phyloP scores from a whole-genome alignment of 2,113 vertebrate species.

The Acanthochromis polyacanthus region DNA sequence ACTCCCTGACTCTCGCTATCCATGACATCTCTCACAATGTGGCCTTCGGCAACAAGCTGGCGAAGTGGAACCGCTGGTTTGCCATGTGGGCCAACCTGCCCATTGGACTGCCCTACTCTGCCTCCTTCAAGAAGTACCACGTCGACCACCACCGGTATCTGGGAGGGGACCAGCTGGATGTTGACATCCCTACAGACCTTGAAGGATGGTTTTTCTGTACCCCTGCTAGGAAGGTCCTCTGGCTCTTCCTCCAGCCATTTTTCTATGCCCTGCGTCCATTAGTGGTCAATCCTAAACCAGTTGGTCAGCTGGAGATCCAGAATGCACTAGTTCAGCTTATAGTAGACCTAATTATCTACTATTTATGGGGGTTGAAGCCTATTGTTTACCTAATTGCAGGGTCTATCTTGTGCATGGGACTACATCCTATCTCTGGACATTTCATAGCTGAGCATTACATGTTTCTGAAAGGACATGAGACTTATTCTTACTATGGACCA shows the following conservation, averaged over 20 bases:
- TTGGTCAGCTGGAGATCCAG: constrained; percentile 90
- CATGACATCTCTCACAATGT: constrained; percentile 98
- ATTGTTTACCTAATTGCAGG: constrained; percentile 92
- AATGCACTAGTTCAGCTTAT: constrained; percentile 89
- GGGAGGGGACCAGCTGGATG: constrained; percentile 91
- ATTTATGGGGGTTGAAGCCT: constrained; percentile 92
- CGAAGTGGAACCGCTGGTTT: constrained; percentile 93
- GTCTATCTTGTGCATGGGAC: constrained; percentile 91
- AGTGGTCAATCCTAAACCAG: constrained; percentile 91
- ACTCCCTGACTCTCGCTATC: constrained; percentile 95
- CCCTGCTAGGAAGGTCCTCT: constrained; percentile 90
- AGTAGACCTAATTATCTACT: constrained; percentile 84
- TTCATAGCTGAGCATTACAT: constrained; percentile 99
- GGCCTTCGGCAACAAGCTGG: constrained; percentile 91
- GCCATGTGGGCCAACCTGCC: constrained; percentile 97
- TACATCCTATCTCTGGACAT: constrained; percentile 98
- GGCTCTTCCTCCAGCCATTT: constrained; percentile 93
- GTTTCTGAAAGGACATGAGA: constrained; percentile 96
- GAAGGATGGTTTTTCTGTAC: constrained; percentile 98
- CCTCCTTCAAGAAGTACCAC: constrained; percentile 98
- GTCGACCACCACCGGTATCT: constrained; percentile 98
- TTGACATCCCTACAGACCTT: constrained; percentile 92
- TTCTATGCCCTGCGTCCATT: constrained; percentile 93
- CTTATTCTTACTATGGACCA: constrained; percentile 96
- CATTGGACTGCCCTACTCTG: constrained; percentile 92